A percentile compares a stretch with the other conserved stretches of the same genome.
Conservation (phyloP, 2,888 invertebrate genomes). For the Spisula solida region DNA sequence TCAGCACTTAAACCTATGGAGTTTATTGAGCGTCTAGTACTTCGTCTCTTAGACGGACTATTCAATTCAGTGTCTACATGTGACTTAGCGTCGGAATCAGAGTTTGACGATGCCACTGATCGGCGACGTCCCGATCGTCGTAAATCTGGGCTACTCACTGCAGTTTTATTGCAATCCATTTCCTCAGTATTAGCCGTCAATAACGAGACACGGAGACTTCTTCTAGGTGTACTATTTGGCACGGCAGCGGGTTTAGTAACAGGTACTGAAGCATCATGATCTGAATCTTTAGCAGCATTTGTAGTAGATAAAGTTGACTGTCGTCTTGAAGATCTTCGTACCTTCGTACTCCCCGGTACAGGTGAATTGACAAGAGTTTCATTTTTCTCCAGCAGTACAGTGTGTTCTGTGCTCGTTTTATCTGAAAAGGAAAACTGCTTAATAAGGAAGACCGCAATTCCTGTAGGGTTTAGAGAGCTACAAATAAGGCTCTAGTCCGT, state of each 20-base stretch:
- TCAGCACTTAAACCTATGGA: conserved; percentile 24
- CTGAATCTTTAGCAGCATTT: not conserved
- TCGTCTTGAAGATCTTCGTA: not conserved
- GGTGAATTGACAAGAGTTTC: not conserved
- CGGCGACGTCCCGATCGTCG: not conserved
- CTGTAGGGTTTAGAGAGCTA: no score
- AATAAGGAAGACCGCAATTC: not conserved
- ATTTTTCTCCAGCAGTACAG: not conserved
- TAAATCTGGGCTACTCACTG: not conserved
- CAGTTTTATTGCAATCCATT: not conserved
- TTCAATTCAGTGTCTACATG: not conserved
- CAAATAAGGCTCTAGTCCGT: no score
- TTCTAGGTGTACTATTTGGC: not conserved
- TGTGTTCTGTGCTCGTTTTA: not conserved
- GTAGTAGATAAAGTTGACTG: not conserved
- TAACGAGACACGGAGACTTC: conserved; percentile 27
- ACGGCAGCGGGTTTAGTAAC: not conserved
- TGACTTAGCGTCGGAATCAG: not conserved
- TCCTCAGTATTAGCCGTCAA: conserved; percentile 14
- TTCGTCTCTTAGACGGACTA: conserved; percentile 45
- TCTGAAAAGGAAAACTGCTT: not conserved
- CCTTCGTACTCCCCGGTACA: not conserved
- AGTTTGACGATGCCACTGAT: not conserved
- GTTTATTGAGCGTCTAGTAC: conserved; percentile 50
- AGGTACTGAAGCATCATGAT: not conserved